A percentile compares a stretch with the other conserved stretches of the same genome.
phyloP scores from a whole-genome alignment of 2,797 vertebrate species.

The Halcyon smyrnensis region DNA sequence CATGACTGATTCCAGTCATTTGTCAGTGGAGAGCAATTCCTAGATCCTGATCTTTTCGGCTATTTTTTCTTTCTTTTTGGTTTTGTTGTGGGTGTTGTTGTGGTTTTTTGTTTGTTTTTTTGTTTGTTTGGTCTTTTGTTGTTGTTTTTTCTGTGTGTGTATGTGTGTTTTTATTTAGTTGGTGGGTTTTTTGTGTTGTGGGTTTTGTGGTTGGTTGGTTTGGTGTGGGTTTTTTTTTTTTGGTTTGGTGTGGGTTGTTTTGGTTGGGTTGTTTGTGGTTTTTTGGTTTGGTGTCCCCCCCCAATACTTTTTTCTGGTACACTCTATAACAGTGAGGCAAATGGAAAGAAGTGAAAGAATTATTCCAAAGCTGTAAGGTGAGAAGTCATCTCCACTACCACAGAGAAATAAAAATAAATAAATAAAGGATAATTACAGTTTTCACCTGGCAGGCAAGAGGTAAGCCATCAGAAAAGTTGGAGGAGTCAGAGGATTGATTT shows the following conservation, averaged over 20 bases:
- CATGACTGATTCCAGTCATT: fast-evolving
- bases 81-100: too few relatives aligned
- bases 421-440: background rate
- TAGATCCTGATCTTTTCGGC: background rate
- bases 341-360: background rate
- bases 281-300: too few relatives aligned
- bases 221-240: too few relatives aligned
- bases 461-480: background rate
- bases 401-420: background rate
- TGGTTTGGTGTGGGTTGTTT: too few relatives aligned
- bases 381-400: background rate
- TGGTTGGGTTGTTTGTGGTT: too few relatives aligned
- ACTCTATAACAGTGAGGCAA: background rate
- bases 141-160: too few relatives aligned
- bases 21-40: background rate
- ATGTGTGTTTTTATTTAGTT: too few relatives aligned
- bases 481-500: slow-evolving; percentile 38
- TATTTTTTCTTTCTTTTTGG: too few relatives aligned
- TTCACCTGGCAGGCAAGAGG: background rate
- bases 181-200: too few relatives aligned
- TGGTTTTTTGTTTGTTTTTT: too few relatives aligned
- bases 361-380: background rate
- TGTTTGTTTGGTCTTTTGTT: too few relatives aligned
- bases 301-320: background rate
- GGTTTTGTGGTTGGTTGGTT: too few relatives aligned